A percentile compares a stretch with the other conserved stretches of the same genome.
Evolutionary conservation across 2,113 vertebrate species (phyloP).

Genomic region (Larimichthys crocea): DNA sequence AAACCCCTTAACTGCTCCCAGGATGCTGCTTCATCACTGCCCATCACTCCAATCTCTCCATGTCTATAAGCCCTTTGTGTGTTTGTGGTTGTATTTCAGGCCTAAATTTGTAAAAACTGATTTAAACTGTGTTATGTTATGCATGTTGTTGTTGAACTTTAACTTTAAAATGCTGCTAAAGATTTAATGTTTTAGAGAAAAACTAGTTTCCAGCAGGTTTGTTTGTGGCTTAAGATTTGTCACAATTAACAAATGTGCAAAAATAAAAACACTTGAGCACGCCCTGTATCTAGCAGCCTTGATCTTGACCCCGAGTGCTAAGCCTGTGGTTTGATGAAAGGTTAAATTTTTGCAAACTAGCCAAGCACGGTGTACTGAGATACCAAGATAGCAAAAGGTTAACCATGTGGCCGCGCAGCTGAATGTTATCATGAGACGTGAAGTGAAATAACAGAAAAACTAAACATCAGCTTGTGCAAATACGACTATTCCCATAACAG

Average conservation of each 20-base stretch:
- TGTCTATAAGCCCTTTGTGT: too few relatives aligned
- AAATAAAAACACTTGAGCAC: not conserved
- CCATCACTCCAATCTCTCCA: too few relatives aligned
- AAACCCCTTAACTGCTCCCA: too few relatives aligned
- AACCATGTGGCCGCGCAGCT: slow-evolving; percentile 9
- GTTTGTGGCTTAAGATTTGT: not conserved
- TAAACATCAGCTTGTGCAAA: not conserved
- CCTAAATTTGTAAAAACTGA: too few relatives aligned
- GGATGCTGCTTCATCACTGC: too few relatives aligned
- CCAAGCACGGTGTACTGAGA: slow-evolving; percentile 3
- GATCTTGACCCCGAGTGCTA: not conserved
- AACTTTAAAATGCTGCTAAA: not conserved
- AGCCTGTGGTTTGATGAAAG: not conserved
- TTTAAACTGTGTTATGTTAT: too few relatives aligned
- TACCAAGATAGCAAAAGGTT: slow-evolving; percentile 26
- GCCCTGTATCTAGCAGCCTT: not conserved
- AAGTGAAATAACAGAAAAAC: not conserved
- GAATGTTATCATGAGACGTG: slow-evolving; percentile 19
- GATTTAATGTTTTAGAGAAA: not conserved
- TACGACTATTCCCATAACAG: not conserved
- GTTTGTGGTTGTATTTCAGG: too few relatives aligned
- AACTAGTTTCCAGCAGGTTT: not conserved
- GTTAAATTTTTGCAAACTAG: slow-evolving; percentile 20
- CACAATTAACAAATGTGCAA: not conserved
- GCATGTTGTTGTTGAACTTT: not conserved